Evolutionary conservation across 2,888 invertebrate genomes (phyloP), one percentile per base, ranked within the genome.

Genomic region (Adelphocoris suturalis): DNA sequence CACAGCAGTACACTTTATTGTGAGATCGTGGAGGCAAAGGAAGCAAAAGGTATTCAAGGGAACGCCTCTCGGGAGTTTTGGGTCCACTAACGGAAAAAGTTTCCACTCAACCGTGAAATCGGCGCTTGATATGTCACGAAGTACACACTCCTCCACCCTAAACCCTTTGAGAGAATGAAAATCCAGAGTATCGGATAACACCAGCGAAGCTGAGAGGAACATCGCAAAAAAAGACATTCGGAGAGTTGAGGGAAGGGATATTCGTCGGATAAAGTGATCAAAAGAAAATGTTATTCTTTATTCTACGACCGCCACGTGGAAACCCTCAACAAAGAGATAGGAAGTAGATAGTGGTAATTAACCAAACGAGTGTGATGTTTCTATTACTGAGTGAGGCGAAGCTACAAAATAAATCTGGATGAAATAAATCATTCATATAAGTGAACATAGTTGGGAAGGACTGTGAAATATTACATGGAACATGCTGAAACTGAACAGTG

Each of bases 31-130:
- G 16, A 52, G 52, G 13, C 52, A 13, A 52, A 16, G 52, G 52
- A 14, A 11, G 5, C 14, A 2, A 52, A 16, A 52, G 16, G 52
- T 52, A 16, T 52, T 13, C 14, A 52, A 16, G 52, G 52, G 52
- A 16, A 16, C 13, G 13, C 16, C 52, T 16, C 16, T 52, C 16
- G 52, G 52, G 52, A 52, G 16, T 52, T 52, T 52, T 16, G 52
- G 52, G 52, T 52, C 52, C 52, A 52, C 52, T 52, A 52, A 52
- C 52, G 52, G 52, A 52, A 52, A 52, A 52, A 52, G 52, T 52
- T 52, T 52, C 14, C 52, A 11, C 52, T 52, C 52, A 52, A 7
- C 52, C 52, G 52, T 52, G 52, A 52, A 52, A 52, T 52, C 52
- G 52, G 16, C 52, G 52, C 52, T 52, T 52, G 52, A 52, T 14